Conservation (phyloP, 2,797 vertebrate species). For the Lithobates sylvaticus region DNA sequence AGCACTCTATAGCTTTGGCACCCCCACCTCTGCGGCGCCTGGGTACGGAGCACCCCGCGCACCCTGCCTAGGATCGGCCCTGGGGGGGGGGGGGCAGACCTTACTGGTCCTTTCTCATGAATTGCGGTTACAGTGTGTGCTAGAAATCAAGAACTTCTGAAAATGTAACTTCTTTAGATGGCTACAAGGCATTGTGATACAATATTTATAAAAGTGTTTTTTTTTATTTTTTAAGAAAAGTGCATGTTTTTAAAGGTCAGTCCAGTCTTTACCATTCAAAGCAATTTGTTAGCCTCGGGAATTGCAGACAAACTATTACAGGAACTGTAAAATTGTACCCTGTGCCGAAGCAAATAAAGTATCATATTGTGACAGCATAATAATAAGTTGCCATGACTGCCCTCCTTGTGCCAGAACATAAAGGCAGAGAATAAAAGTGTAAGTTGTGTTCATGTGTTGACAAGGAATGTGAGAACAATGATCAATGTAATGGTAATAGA, state of each 20-base stretch:
- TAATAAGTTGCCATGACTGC: constrained; percentile 1
- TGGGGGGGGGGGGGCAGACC: no score
- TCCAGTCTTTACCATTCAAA: background rate
- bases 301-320: background rate
- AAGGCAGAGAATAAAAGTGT: background rate
- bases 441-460: background rate
- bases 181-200: no score
- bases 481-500: background rate
- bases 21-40: no score
- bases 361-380: constrained; percentile 1
- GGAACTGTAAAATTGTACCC: background rate
- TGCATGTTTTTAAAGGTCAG: constrained; percentile 6
- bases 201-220: background rate
- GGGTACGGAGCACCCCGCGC: no score
- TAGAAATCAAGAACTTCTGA: no score
- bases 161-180: no score
- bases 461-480: background rate
- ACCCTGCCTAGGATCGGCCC: no score
- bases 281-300: constrained; percentile 1
- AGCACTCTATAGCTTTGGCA: no score
- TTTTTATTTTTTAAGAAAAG: background rate
- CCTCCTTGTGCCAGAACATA: background rate
- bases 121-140: no score
- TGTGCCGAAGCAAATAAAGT: background rate
- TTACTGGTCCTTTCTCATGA: no score